Evolutionary conservation across 2,113 vertebrate species (phyloP).

Genomic region (Pedionomus torquatus): DNA sequence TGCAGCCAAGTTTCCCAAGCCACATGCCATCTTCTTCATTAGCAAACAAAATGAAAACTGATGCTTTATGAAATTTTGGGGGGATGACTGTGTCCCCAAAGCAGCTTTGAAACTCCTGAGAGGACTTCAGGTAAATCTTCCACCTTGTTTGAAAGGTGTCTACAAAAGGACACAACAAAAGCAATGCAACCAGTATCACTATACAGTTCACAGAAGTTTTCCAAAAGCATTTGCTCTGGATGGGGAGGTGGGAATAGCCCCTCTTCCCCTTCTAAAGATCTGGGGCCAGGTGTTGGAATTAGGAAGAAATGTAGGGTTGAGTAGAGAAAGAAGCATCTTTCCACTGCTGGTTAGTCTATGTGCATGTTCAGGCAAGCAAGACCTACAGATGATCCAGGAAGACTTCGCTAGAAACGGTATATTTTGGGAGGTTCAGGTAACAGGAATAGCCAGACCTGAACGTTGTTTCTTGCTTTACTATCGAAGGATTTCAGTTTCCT

Average conservation of each 20-base stretch:
- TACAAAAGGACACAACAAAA: not conserved
- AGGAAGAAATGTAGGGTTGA: not conserved
- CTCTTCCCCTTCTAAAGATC: not conserved
- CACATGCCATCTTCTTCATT: not conserved
- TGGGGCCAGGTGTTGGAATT: not conserved
- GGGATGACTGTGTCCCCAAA: not conserved
- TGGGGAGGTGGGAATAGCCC: not conserved
- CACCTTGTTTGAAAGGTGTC: not conserved
- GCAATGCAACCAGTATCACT: not conserved
- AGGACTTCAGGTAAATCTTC: not conserved
- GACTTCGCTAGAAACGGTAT: not conserved
- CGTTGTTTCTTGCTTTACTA: not conserved
- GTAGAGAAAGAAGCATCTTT: not conserved
- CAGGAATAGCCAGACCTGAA: not conserved
- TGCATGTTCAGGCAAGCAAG: not conserved
- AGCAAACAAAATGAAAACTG: not conserved
- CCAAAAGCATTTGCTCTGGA: not conserved
- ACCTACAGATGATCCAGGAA: not conserved
- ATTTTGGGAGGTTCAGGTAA: not conserved
- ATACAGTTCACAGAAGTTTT: not conserved
- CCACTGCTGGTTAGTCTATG: not conserved
- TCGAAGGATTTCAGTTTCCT: not conserved
- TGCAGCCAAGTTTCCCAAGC: not conserved
- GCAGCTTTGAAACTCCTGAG: not conserved
- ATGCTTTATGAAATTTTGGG: not conserved